Conservation (phyloP, 2,113 vertebrate genomes). For the Ochotona curzoniae region DNA sequence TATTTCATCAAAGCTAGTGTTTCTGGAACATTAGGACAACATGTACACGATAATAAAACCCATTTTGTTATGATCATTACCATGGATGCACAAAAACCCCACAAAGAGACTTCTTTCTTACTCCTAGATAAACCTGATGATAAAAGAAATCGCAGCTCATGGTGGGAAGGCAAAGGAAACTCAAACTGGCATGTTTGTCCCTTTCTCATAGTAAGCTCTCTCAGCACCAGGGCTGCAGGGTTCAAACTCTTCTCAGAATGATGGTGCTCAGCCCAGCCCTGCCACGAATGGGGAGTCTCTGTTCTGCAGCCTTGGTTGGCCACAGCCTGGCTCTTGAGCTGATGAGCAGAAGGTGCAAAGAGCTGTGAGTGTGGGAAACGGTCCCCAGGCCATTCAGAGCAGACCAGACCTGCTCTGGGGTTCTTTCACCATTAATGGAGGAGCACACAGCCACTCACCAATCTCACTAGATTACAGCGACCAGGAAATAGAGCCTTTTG, state of each 20-base stretch:
- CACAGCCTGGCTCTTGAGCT: neutral
- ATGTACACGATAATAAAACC: neutral
- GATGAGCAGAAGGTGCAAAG: neutral
- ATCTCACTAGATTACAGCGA: neutral
- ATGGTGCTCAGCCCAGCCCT: neutral
- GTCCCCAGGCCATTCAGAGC: neutral
- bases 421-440: neutral
- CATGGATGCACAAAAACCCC: neutral
- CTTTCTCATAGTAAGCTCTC: neutral
- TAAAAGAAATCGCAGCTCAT: neutral
- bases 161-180: neutral
- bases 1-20: neutral
- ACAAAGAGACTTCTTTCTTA: neutral
- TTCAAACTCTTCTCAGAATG: neutral
- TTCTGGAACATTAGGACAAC: neutral
- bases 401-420: neutral
- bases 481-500: neutral
- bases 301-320: neutral
- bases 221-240: neutral
- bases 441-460: neutral
- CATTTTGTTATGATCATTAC: neutral
- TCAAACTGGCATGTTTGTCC: neutral
- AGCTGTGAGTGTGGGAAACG: rapidly evolving
- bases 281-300: neutral
- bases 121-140: neutral